A percentile compares a stretch with the other conserved stretches of the same genome.
These are phyloP conservation scores for Dendrocopos noguchii DNA, from an alignment of 2,113 vertebrate genomes.

Conservation along the genomic window DNA sequence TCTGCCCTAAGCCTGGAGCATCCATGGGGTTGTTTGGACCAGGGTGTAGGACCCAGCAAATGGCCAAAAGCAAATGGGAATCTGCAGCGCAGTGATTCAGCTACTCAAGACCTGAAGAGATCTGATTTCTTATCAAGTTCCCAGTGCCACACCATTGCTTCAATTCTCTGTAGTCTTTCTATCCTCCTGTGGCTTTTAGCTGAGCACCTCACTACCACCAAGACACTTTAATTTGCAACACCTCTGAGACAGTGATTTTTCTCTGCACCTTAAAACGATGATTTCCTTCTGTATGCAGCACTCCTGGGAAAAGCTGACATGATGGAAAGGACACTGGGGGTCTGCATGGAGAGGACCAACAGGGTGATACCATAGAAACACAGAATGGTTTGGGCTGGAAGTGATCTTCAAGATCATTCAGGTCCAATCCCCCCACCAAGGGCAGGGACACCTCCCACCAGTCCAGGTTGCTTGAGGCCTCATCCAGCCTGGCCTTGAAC, in stretches of 20 bases:
- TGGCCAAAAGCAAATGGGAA: too few species aligned
- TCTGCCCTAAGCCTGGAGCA: too few species aligned
- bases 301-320: neutral
- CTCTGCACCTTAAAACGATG: neutral
- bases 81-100: too few species aligned
- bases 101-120: too few species aligned
- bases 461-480: too few species aligned
- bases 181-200: neutral
- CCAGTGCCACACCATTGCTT: neutral
- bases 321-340: neutral
- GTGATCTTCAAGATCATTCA: too few species aligned
- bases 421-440: too few species aligned
- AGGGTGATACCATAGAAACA: neutral
- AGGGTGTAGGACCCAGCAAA: too few species aligned
- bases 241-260: neutral
- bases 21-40: too few species aligned
- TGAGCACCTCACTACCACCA: neutral
- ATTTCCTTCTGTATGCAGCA: neutral
- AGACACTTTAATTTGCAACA: neutral
- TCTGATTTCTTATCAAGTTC: neutral
- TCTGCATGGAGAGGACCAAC: neutral
- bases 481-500: too few species aligned
- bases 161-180: neutral
- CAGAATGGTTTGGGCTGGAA: too few species aligned
- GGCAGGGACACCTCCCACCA: too few species aligned